Evolutionary conservation across 2,113 vertebrate genomes (phyloP), one percentile per base, ranked within the genome.

Genomic region (Mirza zaza): DNA sequence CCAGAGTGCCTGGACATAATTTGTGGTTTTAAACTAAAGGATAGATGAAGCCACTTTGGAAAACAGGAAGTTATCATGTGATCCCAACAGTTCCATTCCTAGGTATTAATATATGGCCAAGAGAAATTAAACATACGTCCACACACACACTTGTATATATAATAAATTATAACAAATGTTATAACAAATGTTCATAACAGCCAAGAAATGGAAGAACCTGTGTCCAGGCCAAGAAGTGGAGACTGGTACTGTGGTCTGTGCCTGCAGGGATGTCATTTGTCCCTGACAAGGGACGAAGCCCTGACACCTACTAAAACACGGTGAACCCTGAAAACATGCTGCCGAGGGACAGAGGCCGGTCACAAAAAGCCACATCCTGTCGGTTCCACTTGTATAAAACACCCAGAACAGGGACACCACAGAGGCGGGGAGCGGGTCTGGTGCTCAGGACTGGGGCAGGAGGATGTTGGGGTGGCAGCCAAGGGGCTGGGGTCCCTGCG

Each of bases 201-300:
- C 25, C 63, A 1, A n/a, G 27, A 55, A 59, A 11, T 6, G 27
- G 29, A 61, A 4, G n/a, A 1, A 52, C 45, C 18, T 9, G 0
- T 0, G 8, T 8, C 61, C 42, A 1, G 14, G 1, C 34, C 1
- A 20, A 8, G 0, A 32, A 3, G 1, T 0, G 5, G 52, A 4
- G 0, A 23, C 0, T 1, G 29, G 6, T 15, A 11, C 2, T 2
- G 17, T 39, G 61, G 20, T 3, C 1, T 0, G 3, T 5, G 14
- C 23, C 4, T 0, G 0, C 32, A 2, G 21, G 52, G 4, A 85
- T 14, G 32, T 8, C 0, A 42, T 2, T 17, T 0, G 34, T 32
- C 21, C 75, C 7, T 0, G 7, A 15, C 8, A 36, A 27, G 65
- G 77, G 1, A 25, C 11, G 25, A 23, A 27, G 11, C 11, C 13